phyloP scores from a whole-genome alignment of 2,888 invertebrate species.

The Invenusta paracnida region DNA sequence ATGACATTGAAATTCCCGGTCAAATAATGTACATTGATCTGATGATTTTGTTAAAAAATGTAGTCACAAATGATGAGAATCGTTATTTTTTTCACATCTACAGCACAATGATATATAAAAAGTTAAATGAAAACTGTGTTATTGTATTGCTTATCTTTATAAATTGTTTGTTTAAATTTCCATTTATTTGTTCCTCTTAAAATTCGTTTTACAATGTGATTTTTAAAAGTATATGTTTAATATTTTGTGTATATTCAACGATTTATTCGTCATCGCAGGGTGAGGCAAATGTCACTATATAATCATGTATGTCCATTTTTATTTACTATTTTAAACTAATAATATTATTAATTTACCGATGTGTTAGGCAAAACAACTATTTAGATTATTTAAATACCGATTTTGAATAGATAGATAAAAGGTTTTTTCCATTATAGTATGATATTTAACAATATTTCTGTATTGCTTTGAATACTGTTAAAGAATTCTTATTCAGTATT shows the following conservation, averaged over 20 bases:
- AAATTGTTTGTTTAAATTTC: background rate
- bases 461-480: no score
- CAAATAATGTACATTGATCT: background rate
- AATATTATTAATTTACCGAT: no score
- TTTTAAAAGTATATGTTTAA: no score
- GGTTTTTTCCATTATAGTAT: no score
- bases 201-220: background rate
- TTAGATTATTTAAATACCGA: no score
- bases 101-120: background rate
- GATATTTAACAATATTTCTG: no score
- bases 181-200: background rate
- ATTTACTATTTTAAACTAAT: no score
- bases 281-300: background rate
- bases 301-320: background rate
- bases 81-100: background rate
- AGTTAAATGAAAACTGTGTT: background rate
- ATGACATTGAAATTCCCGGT: background rate
- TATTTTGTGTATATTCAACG: background rate
- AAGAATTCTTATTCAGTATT: no score
- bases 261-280: background rate
- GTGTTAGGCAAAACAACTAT: no score
- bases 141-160: background rate
- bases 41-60: background rate
- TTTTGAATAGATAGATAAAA: no score
- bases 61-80: background rate